phyloP scores from a whole-genome alignment of 2,113 vertebrate genomes.

The Melanerpes aurifrons region DNA sequence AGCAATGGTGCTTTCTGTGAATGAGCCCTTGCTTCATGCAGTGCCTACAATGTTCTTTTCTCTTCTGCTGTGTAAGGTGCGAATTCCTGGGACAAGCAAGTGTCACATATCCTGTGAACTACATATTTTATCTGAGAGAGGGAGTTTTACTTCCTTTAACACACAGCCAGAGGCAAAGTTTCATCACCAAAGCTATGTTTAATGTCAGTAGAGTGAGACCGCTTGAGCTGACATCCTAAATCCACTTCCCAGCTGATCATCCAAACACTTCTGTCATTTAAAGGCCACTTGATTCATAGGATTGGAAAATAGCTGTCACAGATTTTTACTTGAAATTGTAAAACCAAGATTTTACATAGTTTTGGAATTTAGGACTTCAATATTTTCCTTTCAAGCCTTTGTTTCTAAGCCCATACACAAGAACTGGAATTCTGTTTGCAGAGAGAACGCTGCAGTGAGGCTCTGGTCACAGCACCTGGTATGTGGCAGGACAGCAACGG shows the following conservation, averaged over 20 bases:
- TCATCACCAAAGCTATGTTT: neutral
- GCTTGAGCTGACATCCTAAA: conserved; percentile 30
- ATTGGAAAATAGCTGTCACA: neutral
- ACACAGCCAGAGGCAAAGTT: neutral
- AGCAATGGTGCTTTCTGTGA: neutral
- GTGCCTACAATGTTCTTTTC: neutral
- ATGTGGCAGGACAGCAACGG: neutral
- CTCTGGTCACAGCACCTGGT: neutral
- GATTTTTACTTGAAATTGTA: neutral
- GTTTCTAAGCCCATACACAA: neutral
- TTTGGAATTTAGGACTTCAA: neutral
- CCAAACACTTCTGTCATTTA: neutral
- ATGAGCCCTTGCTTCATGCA: neutral
- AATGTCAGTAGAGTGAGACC: neutral
- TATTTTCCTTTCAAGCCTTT: neutral
- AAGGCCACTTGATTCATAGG: neutral
- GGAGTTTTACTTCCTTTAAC: neutral
- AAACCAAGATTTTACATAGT: neutral
- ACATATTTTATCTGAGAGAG: neutral
- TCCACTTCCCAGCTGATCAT: neutral
- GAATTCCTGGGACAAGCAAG: neutral
- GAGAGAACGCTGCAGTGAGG: neutral
- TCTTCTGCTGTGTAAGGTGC: neutral
- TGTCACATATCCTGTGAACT: neutral
- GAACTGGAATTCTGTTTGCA: neutral